phyloP scores from a whole-genome alignment of 2,888 invertebrate species.

The Lithophane socia region DNA sequence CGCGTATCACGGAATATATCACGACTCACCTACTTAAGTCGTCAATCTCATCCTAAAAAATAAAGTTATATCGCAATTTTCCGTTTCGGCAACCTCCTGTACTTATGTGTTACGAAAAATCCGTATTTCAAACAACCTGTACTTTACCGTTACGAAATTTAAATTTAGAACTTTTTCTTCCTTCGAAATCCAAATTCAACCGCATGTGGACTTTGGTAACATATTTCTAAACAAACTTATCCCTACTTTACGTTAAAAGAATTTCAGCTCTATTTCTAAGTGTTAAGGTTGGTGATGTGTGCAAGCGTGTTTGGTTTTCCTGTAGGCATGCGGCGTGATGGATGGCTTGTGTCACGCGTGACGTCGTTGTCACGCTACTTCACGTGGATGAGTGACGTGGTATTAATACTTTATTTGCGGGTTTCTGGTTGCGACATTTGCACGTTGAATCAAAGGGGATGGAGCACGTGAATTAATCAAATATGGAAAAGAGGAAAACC shows the following conservation, averaged over 20 bases:
- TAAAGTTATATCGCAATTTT: slow-evolving; percentile 89
- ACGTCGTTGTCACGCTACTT: slow-evolving; percentile 83
- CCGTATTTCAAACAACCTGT: slow-evolving; percentile 67
- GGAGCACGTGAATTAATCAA: slow-evolving; percentile 50
- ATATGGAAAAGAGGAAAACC: slow-evolving; percentile 34
- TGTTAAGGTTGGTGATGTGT: slow-evolving; percentile 54
- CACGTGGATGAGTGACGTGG: slow-evolving; percentile 80
- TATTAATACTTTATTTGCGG: slow-evolving; percentile 78
- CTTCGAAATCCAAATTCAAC: slow-evolving; percentile 21
- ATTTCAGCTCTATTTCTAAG: slow-evolving; percentile 50
- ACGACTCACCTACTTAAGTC: slow-evolving; percentile 79
- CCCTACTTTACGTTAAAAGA: slow-evolving; percentile 31
- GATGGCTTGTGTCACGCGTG: slow-evolving; percentile 86
- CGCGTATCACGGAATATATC: slow-evolving; percentile 77
- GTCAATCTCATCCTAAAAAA: slow-evolving; percentile 88
- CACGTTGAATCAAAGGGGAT: slow-evolving; percentile 37
- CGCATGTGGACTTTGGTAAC: slow-evolving; percentile 71
- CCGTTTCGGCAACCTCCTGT: slow-evolving; percentile 83
- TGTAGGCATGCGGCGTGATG: slow-evolving; percentile 85
- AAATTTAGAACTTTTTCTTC: slow-evolving; percentile 39
- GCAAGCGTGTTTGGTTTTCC: slow-evolving; percentile 65
- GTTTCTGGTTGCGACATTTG: slow-evolving; percentile 61
- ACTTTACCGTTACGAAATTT: slow-evolving; percentile 41
- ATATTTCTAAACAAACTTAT: slow-evolving; percentile 66
- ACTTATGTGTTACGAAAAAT: slow-evolving; percentile 83